Evolutionary conservation across 1,140 invertebrate genomes (phyloP).

Genomic region (Polypedilum pembai): DNA sequence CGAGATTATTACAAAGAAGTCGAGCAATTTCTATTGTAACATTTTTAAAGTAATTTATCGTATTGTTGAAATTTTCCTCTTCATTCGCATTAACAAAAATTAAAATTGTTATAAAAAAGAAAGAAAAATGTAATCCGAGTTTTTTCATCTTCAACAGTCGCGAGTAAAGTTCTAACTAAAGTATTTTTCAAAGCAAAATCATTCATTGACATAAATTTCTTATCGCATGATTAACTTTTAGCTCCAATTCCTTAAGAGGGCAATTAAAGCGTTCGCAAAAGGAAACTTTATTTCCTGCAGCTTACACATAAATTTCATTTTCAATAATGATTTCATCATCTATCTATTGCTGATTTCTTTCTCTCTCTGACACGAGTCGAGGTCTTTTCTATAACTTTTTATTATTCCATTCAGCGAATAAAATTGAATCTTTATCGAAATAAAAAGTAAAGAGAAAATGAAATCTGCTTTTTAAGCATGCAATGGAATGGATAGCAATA

Average conservation of each 20-base stretch:
- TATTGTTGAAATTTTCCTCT: neutral
- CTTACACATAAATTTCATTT: neutral
- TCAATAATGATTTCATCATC: conserved; percentile 13
- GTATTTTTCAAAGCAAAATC: too few species aligned
- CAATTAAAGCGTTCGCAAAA: too few species aligned
- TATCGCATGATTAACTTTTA: too few species aligned
- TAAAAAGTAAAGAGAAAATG: neutral
- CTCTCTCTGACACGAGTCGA: neutral
- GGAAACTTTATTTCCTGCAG: too few species aligned
- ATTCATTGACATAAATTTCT: too few species aligned
- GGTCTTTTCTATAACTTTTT: conserved; percentile 8
- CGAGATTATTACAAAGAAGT: neutral
- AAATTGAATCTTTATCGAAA: conserved; percentile 25
- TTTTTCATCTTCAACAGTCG: too few species aligned
- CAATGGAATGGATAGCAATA: conserved; percentile 23
- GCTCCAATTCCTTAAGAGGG: too few species aligned
- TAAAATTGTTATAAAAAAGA: neutral
- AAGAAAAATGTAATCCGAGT: too few species aligned
- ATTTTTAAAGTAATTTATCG: neutral
- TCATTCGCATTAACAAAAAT: neutral
- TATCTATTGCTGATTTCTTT: too few species aligned
- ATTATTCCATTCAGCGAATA: conserved; percentile 2
- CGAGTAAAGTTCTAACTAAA: too few species aligned
- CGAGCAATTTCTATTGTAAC: conserved; percentile 7
- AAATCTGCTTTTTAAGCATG: conserved; percentile 21